These are phyloP conservation scores for Eulemur mongoz DNA, from an alignment of 2,797 vertebrate species.

Conservation along the genomic window DNA sequence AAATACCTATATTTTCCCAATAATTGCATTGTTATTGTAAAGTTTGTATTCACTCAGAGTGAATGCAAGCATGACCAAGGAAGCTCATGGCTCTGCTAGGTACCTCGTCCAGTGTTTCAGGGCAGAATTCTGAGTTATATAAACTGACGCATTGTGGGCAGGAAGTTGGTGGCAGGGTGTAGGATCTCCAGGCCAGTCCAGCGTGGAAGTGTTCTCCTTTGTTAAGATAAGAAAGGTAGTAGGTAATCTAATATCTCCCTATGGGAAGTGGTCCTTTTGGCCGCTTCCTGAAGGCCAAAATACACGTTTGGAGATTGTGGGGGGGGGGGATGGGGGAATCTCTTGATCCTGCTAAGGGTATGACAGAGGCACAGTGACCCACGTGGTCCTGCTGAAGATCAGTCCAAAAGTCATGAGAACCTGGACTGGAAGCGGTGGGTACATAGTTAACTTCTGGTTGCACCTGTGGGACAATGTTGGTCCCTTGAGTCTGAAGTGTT, in stretches of 20 bases:
- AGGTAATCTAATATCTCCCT: neutral
- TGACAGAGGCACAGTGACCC: neutral
- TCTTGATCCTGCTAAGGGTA: neutral
- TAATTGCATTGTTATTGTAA: neutral
- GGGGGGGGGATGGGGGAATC: neutral
- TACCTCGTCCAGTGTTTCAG: neutral
- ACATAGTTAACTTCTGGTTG: neutral
- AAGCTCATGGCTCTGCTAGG: neutral
- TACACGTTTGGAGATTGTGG: neutral
- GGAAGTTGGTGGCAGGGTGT: neutral
- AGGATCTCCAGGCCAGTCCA: neutral
- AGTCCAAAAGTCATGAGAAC: neutral
- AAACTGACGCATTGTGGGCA: neutral
- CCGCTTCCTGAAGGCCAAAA: neutral
- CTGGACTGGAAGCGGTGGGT: neutral
- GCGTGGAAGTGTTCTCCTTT: neutral
- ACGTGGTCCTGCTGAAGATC: neutral
- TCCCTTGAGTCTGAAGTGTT: neutral
- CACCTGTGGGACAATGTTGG: neutral
- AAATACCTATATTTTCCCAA: neutral
- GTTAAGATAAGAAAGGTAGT: neutral
- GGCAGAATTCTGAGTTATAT: neutral
- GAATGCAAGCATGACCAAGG: neutral
- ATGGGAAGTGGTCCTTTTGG: neutral
- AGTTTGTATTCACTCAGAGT: neutral